phyloP scores from a whole-genome alignment of 2,797 vertebrate genomes.

The Lacerta agilis region DNA sequence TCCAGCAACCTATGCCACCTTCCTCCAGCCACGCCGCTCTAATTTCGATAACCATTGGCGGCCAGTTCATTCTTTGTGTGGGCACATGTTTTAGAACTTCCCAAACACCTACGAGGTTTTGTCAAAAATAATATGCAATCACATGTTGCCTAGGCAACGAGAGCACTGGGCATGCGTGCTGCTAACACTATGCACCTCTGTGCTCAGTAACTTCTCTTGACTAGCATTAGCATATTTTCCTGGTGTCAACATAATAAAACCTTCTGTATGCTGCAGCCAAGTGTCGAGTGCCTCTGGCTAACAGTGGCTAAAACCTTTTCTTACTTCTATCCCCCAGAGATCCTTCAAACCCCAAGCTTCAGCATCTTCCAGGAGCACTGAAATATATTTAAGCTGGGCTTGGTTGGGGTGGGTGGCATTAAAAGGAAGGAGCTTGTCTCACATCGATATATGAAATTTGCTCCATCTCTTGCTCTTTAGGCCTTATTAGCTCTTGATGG shows the following conservation, averaged over 20 bases:
- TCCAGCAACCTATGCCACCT: conserved; percentile 41
- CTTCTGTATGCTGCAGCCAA: conserved; percentile 39
- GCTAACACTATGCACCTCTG: conserved; percentile 41
- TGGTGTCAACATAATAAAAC: conserved; percentile 45
- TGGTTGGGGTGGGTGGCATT: no score
- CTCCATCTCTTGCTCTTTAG: no score
- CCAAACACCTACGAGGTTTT: conserved; percentile 73
- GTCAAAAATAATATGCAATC: conserved; percentile 77
- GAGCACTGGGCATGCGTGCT: conserved; percentile 46
- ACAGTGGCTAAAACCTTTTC: not conserved
- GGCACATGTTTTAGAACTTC: conserved; percentile 67
- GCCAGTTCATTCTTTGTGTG: conserved; percentile 60
- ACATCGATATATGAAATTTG: no score
- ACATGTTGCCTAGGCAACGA: conserved; percentile 76
- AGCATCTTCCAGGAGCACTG: no score
- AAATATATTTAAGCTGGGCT: no score
- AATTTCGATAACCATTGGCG: conserved; percentile 42
- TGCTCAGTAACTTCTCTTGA: conserved; percentile 64
- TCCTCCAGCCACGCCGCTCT: conserved; percentile 29
- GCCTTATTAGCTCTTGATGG: no score
- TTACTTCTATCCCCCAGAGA: not conserved
- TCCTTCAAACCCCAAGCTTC: not conserved
- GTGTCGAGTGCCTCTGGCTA: conserved; percentile 28
- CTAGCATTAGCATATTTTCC: conserved; percentile 60
- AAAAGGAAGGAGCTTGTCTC: no score